A percentile compares a stretch with the other conserved stretches of the same genome.
Evolutionary conservation across 2,797 vertebrate genomes (phyloP).

Genomic region (Coilia nasus): DNA sequence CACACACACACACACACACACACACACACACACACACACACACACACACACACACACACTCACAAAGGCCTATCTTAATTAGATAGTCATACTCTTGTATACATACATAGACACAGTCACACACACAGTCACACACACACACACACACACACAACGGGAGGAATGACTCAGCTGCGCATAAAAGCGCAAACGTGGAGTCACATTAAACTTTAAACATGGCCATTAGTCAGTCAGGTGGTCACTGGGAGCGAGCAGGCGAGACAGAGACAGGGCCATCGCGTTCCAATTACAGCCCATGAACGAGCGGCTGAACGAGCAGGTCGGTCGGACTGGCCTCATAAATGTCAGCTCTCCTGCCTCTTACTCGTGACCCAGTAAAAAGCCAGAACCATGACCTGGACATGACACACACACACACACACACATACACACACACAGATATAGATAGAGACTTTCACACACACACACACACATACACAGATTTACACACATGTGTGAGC

Average conservation of each 20-base stretch:
- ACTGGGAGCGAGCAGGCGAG: background rate
- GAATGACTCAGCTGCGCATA: background rate
- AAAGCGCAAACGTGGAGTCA: slow-evolving; percentile 3
- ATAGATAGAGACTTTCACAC: background rate
- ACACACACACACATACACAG: background rate
- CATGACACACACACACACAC: background rate
- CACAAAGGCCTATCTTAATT: too few relatives aligned
- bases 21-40: too few relatives aligned
- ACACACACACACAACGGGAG: background rate
- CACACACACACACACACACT: too few relatives aligned
- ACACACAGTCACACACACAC: too few relatives aligned
- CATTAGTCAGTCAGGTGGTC: slow-evolving; percentile 11
- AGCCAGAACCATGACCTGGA: background rate
- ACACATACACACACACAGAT: too few relatives aligned
- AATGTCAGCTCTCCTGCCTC: background rate
- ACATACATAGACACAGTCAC: too few relatives aligned
- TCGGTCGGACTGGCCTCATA: background rate
- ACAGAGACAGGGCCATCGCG: background rate
- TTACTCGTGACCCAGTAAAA: background rate
- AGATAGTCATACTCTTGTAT: too few relatives aligned
- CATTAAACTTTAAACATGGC: slow-evolving; percentile 11
- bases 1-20: too few relatives aligned
- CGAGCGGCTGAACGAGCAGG: background rate
- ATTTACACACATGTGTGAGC: too few relatives aligned
- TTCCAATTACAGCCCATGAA: background rate